Conservation (phyloP, 2,113 vertebrate genomes). For the Grammomys dolichurus region DNA sequence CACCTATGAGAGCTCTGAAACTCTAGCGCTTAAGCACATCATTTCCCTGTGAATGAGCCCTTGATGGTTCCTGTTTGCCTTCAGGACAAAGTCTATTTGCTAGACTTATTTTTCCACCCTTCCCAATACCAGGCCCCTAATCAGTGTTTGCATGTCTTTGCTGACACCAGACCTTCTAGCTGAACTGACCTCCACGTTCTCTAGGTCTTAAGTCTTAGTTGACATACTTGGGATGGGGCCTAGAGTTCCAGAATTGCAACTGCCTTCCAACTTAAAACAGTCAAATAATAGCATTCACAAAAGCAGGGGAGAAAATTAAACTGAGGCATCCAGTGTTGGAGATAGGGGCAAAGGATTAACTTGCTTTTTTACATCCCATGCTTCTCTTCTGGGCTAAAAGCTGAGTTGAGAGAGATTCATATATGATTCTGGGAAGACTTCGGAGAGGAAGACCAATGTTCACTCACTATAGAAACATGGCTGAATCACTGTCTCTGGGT, state of each 20-base stretch:
- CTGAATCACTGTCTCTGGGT: constrained; percentile 47
- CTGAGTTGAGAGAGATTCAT: not conserved
- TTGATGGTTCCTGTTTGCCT: not conserved
- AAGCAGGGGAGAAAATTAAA: constrained; percentile 47
- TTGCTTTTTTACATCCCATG: not conserved
- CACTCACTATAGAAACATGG: not conserved
- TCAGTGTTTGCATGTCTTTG: constrained; percentile 26
- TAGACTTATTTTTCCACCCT: not conserved
- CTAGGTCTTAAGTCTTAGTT: not conserved
- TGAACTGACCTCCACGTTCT: not conserved
- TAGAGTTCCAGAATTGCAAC: not conserved
- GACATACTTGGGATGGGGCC: not conserved
- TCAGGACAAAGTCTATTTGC: constrained; percentile 10
- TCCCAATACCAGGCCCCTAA: not conserved
- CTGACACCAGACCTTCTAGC: constrained; percentile 17
- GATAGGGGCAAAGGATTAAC: not conserved
- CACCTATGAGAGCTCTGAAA: not conserved
- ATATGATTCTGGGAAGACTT: not conserved
- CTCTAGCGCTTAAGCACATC: not conserved
- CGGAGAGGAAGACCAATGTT: not conserved
- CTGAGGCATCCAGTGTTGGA: constrained; percentile 32
- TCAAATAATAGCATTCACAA: constrained; percentile 47
- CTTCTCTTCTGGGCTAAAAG: constrained; percentile 17
- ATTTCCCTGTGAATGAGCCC: not conserved
- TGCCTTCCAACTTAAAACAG: constrained; percentile 40